Conservation (phyloP, 2,888 invertebrate genomes). For the Caenorhabditis panamensis region DNA sequence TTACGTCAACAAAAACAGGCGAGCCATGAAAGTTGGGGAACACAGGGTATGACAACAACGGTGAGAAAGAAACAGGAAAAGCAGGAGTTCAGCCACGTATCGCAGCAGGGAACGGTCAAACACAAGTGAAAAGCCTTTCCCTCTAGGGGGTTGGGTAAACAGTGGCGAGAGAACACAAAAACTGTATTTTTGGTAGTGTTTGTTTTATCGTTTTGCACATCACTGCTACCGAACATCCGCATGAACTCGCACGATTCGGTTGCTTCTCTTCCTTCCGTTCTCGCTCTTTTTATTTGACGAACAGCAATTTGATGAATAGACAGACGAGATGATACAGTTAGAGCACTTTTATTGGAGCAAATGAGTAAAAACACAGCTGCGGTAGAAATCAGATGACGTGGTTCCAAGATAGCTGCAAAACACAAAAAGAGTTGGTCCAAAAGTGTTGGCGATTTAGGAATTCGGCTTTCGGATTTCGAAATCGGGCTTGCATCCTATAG, state of each 20-base stretch:
- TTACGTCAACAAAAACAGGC: constrained; percentile 45
- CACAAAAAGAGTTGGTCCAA: not conserved
- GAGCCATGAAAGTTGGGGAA: constrained; percentile 47
- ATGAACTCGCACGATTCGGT: constrained; percentile 50
- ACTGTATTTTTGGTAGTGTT: constrained; percentile 58
- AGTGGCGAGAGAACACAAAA: constrained; percentile 27
- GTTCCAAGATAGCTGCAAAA: too few species aligned
- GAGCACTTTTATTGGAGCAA: not conserved
- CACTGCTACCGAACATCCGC: constrained; percentile 56
- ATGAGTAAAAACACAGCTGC: not conserved
- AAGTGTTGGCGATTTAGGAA: constrained; percentile 34
- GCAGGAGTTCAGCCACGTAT: constrained; percentile 18
- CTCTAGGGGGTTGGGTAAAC: constrained; percentile 29
- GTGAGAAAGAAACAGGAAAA: constrained; percentile 8
- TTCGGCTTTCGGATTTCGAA: constrained; percentile 47
- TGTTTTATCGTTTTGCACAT: constrained; percentile 59
- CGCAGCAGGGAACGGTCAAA: constrained; percentile 17
- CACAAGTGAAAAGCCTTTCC: constrained; percentile 31
- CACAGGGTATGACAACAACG: constrained; percentile 4
- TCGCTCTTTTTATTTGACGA: constrained; percentile 30
- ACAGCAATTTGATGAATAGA: constrained; percentile 16
- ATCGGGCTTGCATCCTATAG: constrained; percentile 41
- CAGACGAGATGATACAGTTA: constrained; percentile 11
- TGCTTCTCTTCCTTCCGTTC: not conserved
- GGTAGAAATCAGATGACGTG: not conserved